Conservation (phyloP, 1,140 invertebrate species). For the Drosophila baimaii region DNA sequence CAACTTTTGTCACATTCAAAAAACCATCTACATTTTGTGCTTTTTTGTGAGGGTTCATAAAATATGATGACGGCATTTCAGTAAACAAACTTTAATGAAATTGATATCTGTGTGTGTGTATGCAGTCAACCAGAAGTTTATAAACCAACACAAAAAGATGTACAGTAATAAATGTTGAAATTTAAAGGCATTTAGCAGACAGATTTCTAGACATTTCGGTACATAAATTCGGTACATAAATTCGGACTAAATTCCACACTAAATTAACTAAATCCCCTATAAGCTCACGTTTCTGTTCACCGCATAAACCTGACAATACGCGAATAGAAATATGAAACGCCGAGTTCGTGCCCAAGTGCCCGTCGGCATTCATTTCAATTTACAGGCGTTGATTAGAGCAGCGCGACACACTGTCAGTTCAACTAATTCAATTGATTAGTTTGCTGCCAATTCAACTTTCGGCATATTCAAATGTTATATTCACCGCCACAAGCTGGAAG, state of each 20-base stretch:
- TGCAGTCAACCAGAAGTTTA: not conserved
- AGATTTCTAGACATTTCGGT: not conserved
- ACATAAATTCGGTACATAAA: not conserved
- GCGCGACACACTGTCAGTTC: conserved; percentile 19
- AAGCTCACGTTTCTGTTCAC: not conserved
- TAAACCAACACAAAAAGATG: not conserved
- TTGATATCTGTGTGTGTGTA: not conserved
- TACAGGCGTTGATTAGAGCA: conserved; percentile 58
- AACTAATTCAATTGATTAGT: conserved; percentile 78
- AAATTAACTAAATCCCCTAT: not conserved
- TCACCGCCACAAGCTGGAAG: conserved; percentile 16
- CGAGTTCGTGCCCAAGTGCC: conserved; percentile 39
- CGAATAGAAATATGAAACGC: conserved; percentile 12
- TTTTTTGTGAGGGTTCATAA: conserved; percentile 22
- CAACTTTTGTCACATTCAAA: conserved; percentile 17
- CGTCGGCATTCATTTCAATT: conserved; percentile 45
- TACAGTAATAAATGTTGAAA: not conserved
- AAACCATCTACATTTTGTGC: not conserved
- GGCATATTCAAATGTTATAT: conserved; percentile 25
- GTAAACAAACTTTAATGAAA: conserved; percentile 23
- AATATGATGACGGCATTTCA: conserved; percentile 29
- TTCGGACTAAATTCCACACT: not conserved
- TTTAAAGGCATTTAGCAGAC: not conserved
- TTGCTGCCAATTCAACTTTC: conserved; percentile 26
- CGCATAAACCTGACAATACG: conserved; percentile 29